phyloP scores from a whole-genome alignment of 2,888 invertebrate species.

The Pyrocoelia pectoralis region DNA sequence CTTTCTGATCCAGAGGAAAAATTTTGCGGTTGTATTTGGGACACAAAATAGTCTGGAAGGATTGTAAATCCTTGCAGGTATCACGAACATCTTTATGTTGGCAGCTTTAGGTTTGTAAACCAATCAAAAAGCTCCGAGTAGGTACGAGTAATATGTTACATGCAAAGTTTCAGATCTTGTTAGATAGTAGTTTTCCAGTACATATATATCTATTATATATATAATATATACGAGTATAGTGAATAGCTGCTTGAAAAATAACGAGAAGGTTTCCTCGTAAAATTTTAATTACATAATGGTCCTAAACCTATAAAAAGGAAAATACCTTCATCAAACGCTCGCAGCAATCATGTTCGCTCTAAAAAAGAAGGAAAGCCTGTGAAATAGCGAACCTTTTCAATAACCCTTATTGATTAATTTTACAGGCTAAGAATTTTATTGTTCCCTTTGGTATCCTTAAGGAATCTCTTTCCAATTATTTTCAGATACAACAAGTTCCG shows the following conservation, averaged over 20 bases:
- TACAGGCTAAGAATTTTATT: constrained; percentile 21
- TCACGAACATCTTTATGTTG: too few species aligned
- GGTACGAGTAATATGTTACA: too few species aligned
- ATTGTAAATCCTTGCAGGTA: too few species aligned
- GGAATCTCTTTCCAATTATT: constrained; percentile 11
- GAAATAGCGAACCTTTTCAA: constrained; percentile 15
- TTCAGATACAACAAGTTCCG: constrained; percentile 7
- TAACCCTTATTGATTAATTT: constrained; percentile 21
- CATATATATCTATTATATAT: too few species aligned
- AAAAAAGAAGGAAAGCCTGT: constrained; percentile 20
- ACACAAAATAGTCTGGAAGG: too few species aligned
- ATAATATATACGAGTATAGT: too few species aligned
- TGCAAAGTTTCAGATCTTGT: too few species aligned
- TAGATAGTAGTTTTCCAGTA: too few species aligned
- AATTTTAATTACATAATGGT: not conserved
- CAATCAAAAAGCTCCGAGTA: too few species aligned
- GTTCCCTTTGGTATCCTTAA: constrained; percentile 19
- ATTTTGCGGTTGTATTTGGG: too few species aligned
- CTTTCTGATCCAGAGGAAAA: too few species aligned
- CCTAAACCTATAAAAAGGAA: not conserved
- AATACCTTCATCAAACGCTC: constrained; percentile 11
- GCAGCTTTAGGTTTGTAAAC: too few species aligned
- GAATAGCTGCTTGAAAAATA: not conserved
- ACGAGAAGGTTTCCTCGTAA: not conserved
- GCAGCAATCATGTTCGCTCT: constrained; percentile 7